Conservation (phyloP, 2,113 vertebrate species). For the Hyaena hyaena region DNA sequence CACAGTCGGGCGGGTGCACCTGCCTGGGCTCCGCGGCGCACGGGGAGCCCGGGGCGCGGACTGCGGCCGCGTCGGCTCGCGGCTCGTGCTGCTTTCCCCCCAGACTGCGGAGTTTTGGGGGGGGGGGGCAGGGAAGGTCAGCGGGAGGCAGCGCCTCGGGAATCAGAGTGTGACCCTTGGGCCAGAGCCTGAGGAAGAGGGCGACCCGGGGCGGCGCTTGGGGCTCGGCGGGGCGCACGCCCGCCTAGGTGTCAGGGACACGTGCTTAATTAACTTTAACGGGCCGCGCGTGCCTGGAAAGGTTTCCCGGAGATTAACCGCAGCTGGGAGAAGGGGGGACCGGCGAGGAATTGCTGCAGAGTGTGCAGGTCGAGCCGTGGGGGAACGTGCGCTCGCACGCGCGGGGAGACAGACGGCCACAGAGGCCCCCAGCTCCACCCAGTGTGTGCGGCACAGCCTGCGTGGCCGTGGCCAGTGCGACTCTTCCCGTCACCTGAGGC, state of each 20-base stretch:
- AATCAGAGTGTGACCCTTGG: neutral
- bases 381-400: neutral
- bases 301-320: neutral
- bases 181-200: neutral
- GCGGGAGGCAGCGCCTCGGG: neutral
- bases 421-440: rapidly evolving
- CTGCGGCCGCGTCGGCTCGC: neutral
- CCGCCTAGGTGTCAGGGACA: neutral
- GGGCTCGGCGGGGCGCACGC: neutral
- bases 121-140: neutral
- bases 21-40: neutral
- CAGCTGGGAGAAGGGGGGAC: neutral
- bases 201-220: neutral
- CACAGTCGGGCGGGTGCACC: neutral
- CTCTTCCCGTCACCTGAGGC: neutral
- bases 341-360: neutral
- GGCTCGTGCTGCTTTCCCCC: neutral
- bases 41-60: neutral
- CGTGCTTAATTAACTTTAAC: conserved; percentile 28
- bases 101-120: rapidly evolving
- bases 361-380: rapidly evolving
- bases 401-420: rapidly evolving
- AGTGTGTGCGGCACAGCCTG: rapidly evolving
- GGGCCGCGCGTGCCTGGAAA: neutral
- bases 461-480: rapidly evolving